Conservation (phyloP, 2,888 invertebrate species). For the Standfussiana lucernea region DNA sequence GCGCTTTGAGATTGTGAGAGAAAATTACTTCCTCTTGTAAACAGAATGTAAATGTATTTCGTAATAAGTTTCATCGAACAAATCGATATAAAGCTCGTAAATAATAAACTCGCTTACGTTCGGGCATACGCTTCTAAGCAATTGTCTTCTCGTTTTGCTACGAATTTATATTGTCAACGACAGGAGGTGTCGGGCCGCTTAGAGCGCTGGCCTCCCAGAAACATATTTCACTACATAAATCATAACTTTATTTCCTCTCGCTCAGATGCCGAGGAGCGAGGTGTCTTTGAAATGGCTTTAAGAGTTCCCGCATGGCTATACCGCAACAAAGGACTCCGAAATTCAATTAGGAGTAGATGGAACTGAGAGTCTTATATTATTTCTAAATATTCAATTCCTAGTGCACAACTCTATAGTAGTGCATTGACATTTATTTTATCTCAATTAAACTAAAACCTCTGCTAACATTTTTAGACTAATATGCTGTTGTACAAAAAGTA, state of each 20-base stretch:
- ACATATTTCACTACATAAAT: slow-evolving; percentile 90
- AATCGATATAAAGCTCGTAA: slow-evolving; percentile 62
- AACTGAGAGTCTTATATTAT: slow-evolving; percentile 78
- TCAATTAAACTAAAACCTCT: not conserved
- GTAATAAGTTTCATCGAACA: slow-evolving; percentile 50
- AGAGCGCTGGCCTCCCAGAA: slow-evolving; percentile 79
- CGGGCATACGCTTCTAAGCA: slow-evolving; percentile 73
- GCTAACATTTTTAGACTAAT: not conserved
- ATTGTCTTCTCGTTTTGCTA: slow-evolving; percentile 79
- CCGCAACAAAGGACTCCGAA: slow-evolving; percentile 87
- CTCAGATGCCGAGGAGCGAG: slow-evolving; percentile 82
- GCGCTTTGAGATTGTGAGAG: slow-evolving; percentile 74
- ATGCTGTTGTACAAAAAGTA: not conserved
- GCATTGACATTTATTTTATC: not conserved
- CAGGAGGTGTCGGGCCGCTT: slow-evolving; percentile 79
- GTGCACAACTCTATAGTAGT: slow-evolving; percentile 52
- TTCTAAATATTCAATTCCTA: slow-evolving; percentile 78
- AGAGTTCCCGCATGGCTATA: slow-evolving; percentile 81
- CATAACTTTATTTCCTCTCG: slow-evolving; percentile 90
- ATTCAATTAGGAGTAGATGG: slow-evolving; percentile 87
- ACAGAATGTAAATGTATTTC: slow-evolving; percentile 43
- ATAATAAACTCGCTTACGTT: slow-evolving; percentile 62
- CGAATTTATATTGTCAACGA: slow-evolving; percentile 82
- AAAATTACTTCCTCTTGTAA: slow-evolving; percentile 38
- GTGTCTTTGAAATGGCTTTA: slow-evolving; percentile 89